phyloP scores from a whole-genome alignment of 2,888 invertebrate species.

The Agelastica alni region DNA sequence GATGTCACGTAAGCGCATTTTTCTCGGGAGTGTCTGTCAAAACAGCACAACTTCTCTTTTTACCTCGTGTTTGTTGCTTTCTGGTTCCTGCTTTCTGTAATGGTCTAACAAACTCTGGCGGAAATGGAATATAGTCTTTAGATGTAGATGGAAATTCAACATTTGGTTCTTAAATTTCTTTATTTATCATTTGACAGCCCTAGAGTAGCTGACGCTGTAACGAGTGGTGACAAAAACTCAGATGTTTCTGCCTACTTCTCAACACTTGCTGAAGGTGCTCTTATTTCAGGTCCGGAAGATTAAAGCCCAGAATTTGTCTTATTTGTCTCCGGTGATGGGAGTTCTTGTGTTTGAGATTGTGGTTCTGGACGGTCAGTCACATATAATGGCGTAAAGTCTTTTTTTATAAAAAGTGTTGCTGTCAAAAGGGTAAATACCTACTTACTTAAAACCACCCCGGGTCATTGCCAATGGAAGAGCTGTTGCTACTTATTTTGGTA shows the following conservation, averaged over 20 bases:
- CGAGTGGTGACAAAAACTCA: too few species aligned
- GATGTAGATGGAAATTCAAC: background rate
- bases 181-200: too few species aligned
- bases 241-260: too few species aligned
- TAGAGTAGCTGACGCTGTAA: background rate
- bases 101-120: background rate
- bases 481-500: background rate
- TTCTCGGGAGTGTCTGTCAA: background rate
- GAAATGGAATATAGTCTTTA: background rate
- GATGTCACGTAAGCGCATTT: background rate
- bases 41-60: background rate
- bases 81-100: background rate
- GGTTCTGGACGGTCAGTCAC: background rate
- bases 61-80: background rate
- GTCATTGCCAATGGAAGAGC: background rate
- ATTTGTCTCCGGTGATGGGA: background rate
- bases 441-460: background rate
- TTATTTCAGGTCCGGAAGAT: background rate
- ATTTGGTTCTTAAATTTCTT: background rate
- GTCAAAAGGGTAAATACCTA: background rate
- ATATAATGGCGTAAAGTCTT: background rate
- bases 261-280: background rate
- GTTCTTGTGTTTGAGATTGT: background rate
- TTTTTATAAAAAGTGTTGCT: background rate
- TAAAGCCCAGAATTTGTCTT: background rate